Evolutionary conservation across 2,888 invertebrate genomes (phyloP).

Genomic region (Nymphalis c-album): DNA sequence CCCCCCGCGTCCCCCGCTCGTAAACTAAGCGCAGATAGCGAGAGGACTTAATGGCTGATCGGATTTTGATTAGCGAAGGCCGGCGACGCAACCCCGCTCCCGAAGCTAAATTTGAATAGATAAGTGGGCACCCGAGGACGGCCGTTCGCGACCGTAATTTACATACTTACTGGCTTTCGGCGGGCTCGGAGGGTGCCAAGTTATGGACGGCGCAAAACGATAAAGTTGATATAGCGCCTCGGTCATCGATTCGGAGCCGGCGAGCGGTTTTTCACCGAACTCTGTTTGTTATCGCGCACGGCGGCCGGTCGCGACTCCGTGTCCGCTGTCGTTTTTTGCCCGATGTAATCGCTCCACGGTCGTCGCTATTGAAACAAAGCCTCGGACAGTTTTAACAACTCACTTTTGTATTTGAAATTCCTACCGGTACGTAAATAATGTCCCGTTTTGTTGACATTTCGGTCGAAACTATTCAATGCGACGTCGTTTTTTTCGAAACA

Average conservation of each 20-base stretch:
- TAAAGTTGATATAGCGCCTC: conserved; percentile 79
- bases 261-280: conserved; percentile 70
- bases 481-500: not conserved
- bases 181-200: conserved; percentile 74
- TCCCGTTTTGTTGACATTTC: conserved; percentile 36
- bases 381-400: conserved; percentile 45
- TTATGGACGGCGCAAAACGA: conserved; percentile 77
- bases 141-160: conserved; percentile 80
- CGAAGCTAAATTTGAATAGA: conserved; percentile 80
- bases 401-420: conserved; percentile 44
- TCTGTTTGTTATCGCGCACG: conserved; percentile 65
- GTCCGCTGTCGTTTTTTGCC: conserved; percentile 50
- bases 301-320: conserved; percentile 44
- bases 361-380: conserved; percentile 46
- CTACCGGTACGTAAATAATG: conserved; percentile 40
- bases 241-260: conserved; percentile 74
- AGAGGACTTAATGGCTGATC: conserved; percentile 82
- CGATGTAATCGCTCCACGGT: conserved; percentile 55
- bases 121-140: conserved; percentile 79
- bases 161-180: conserved; percentile 81
- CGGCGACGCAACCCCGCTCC: conserved; percentile 75
- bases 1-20: conserved; percentile 63
- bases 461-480: conserved; percentile 21
- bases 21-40: conserved; percentile 81
- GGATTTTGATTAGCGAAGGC: conserved; percentile 81